Base-by-base conservation (phyloP, 2,797 vertebrate species). In the Sebastes trivittatus region DNA sequence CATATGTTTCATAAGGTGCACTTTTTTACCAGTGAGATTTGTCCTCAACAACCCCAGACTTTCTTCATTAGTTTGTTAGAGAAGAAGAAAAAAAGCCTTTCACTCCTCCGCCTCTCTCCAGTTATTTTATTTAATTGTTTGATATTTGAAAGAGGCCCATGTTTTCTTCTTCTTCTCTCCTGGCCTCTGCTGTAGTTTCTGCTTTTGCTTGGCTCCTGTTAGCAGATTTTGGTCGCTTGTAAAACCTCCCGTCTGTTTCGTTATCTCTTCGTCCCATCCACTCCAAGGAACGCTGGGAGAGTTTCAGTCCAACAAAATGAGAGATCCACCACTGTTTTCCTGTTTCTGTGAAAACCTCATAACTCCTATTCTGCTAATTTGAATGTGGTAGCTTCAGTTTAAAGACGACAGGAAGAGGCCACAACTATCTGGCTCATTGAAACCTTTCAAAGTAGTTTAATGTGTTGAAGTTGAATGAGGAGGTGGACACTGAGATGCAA, bases 181-280 rank as follows among this genome's bases (percentile, higher is more conserved):
- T 88, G 80, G 83, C 89, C 83, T 78, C 85, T 66, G 65, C 82
- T 79, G 79, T 75, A 72, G 63, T 87, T 82, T 80, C 65, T 80
- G 68, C 76, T 82, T 87, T 83, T 61, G 78, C 85, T 84, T 91
- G 91, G 90, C 90, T 86, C 74, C 84, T 42, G 36, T 23, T 46
- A 14, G 75, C 76, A 82, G 79, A 87, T 91, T 88, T 79, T 32
- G 83, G 74, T 85, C 34, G 79, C 55, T 70, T 72, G 78, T 80
- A 88, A 92, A 91, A 90, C 87, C 86, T 87, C 89, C 91, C 91
- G 88, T 94, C 93, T 94, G 93, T 88, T 91, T 91, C 72, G 67
- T 93, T 88, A 92, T 92, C 91, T 92, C 80, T 87, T 87, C 85
- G 59, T 87, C 86, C 78, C 79, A 77, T 85, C 87, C 83, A 87